Percentiles rank a stretch among this genome's conserved stretches.
Evolutionary conservation across 2,113 vertebrate genomes (phyloP).

Genomic region (Oenanthe melanoleuca): DNA sequence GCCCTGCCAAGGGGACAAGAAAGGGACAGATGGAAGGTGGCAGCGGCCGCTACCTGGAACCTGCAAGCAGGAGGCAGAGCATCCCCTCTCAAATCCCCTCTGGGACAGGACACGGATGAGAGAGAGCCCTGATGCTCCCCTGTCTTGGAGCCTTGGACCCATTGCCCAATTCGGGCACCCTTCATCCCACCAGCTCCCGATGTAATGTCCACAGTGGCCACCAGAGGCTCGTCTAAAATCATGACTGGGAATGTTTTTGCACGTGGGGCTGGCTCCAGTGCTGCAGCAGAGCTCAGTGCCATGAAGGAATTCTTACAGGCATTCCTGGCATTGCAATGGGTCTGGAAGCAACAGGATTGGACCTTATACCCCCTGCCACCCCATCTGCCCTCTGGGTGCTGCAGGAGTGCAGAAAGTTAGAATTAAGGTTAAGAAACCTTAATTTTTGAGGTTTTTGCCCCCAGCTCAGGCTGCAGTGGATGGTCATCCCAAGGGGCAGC

Average conservation of each 20-base stretch:
- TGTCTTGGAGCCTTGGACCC: not conserved
- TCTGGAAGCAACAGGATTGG: rapidly evolving
- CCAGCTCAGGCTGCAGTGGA: not conserved
- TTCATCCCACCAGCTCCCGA: not conserved
- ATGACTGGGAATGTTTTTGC: not conserved
- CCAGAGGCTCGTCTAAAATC: conserved; percentile 17
- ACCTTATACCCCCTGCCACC: rapidly evolving
- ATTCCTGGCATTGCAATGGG: rapidly evolving
- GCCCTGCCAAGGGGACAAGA: conserved; percentile 74
- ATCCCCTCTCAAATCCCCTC: not conserved
- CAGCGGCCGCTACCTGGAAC: not conserved
- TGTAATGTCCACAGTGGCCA: not conserved
- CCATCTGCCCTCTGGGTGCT: not conserved
- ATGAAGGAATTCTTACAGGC: rapidly evolving
- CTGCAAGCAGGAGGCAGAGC: not conserved
- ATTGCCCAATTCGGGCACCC: rapidly evolving
- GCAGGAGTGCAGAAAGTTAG: not conserved
- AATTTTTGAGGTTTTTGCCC: not conserved
- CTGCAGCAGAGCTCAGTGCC: not conserved
- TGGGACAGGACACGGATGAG: not conserved
- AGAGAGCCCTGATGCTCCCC: too few species aligned
- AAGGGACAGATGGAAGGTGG: not conserved
- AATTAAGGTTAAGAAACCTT: not conserved
- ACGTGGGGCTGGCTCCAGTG: rapidly evolving
- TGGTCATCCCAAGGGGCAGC: not conserved